Evolutionary conservation across 2,797 vertebrate species (phyloP), one percentile per base, ranked within the genome.

Genomic region (Gambusia yucatana): DNA sequence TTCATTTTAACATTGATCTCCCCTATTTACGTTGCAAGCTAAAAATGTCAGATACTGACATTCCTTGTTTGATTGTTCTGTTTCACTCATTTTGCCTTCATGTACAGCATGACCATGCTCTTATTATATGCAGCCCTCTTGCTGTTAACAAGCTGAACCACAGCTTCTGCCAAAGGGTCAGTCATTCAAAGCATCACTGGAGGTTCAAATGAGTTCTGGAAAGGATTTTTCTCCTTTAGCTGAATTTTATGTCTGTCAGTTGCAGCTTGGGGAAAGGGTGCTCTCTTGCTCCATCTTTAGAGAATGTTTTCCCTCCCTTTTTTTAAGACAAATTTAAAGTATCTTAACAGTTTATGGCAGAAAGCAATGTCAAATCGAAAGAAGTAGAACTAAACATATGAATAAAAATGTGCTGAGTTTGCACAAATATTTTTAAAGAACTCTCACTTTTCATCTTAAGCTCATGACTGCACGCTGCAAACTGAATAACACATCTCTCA

Each of bases 171-270:
- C 67, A 70, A 74, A 48, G 47, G 33, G 67, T 84, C 59, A 77
- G 77, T 77, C 80, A 78, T 73, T 84, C 82, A 82, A 17, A 72
- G 47, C 72, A 71, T 77, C 59, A 84, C 72, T 76, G 75, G 28
- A 76, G 79, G 47, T 73, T 89, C 73, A 82, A 72, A 75, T 77
- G 55, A 67, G 76, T 79, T 81, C 75, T 10, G 36, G 44, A 70
- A 77, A 83, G 75, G 73, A 76, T 82, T 87, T 67, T 72, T 85
- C 44, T 84, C 70, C 71, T 78, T 75, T 72, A 25, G 69, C 30
- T 65, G 44, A 47, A 52, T 81, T 81, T 84, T 69, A 41, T 41
- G 61, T 77, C 67, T 83, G 77, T 50, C 63, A 63, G 44, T 48
- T 73, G 52, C 75, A 78, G 82, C 84, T 72, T 75, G 33, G 20